Evolutionary conservation across 2,888 invertebrate genomes (phyloP).

Genomic region (Spodoptera littoralis): DNA sequence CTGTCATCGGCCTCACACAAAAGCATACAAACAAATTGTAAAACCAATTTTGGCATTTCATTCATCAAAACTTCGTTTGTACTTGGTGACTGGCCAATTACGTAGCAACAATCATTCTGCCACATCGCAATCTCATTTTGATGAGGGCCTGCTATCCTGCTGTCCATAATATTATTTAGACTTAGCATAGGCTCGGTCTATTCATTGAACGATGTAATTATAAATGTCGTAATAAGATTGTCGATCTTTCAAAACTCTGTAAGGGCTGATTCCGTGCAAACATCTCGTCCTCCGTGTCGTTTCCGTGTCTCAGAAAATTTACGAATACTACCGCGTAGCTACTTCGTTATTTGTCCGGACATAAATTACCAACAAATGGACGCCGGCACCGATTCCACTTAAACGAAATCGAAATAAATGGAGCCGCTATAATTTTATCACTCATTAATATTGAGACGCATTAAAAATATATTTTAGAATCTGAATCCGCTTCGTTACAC

Average conservation of each 20-base stretch:
- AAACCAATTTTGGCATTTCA: constrained; percentile 62
- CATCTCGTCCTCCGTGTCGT: constrained; percentile 38
- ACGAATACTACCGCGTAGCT: constrained; percentile 44
- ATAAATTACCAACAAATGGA: constrained; percentile 64
- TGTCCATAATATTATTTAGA: constrained; percentile 5
- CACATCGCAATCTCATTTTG: constrained; percentile 36
- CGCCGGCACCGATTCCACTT: constrained; percentile 54
- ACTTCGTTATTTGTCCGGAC: constrained; percentile 57
- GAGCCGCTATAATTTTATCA: constrained; percentile 58
- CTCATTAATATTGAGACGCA: constrained; percentile 53
- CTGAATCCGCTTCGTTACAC: constrained; percentile 6
- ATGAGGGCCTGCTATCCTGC: constrained; percentile 15
- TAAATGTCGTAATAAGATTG: constrained; percentile 57
- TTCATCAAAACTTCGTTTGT: constrained; percentile 64
- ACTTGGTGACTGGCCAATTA: constrained; percentile 41
- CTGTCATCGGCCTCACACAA: constrained; percentile 52
- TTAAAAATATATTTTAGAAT: constrained; percentile 39
- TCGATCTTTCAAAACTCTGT: constrained; percentile 49
- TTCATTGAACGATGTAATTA: constrained; percentile 44
- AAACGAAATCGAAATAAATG: constrained; percentile 61
- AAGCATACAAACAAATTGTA: constrained; percentile 53
- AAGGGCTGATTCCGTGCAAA: constrained; percentile 26
- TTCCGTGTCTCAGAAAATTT: constrained; percentile 51
- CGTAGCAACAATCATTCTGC: constrained; percentile 26
- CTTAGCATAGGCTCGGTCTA: too few relatives aligned